Percentiles rank a stretch among this genome's conserved stretches.
These are phyloP conservation scores for Synanceia verrucosa DNA, from an alignment of 2,797 vertebrate genomes.

Conservation along the genomic window DNA sequence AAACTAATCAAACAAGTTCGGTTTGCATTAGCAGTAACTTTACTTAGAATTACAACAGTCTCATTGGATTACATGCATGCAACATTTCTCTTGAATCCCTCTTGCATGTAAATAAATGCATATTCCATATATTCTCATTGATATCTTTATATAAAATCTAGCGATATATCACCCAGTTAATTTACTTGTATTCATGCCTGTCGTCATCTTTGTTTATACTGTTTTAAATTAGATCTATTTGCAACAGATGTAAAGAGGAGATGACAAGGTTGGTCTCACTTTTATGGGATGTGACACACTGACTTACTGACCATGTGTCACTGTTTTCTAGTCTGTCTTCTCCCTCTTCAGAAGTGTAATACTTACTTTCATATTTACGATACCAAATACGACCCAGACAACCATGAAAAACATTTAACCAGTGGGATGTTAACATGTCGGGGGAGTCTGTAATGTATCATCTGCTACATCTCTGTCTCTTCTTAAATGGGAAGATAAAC, in stretches of 20 bases:
- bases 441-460: constrained; percentile 47
- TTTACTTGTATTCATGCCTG: background rate
- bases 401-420: constrained; percentile 15
- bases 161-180: background rate
- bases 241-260: background rate
- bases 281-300: background rate
- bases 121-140: background rate
- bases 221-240: background rate
- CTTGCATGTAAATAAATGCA: too few relatives aligned
- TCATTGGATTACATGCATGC: background rate
- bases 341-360: background rate
- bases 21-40: background rate
- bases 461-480: constrained; percentile 39
- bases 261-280: background rate
- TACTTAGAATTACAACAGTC: background rate
- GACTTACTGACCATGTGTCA: background rate
- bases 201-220: background rate
- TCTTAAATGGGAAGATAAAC: constrained; percentile 65
- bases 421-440: constrained; percentile 43
- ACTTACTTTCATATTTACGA: constrained; percentile 21
- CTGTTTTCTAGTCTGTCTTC: background rate
- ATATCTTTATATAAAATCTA: background rate
- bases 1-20: background rate
- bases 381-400: constrained; percentile 17
- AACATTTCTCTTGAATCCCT: background rate